A percentile compares a stretch with the other conserved stretches of the same genome.
phyloP scores from a whole-genome alignment of 2,113 vertebrate species.

The Hypanus sabinus region DNA sequence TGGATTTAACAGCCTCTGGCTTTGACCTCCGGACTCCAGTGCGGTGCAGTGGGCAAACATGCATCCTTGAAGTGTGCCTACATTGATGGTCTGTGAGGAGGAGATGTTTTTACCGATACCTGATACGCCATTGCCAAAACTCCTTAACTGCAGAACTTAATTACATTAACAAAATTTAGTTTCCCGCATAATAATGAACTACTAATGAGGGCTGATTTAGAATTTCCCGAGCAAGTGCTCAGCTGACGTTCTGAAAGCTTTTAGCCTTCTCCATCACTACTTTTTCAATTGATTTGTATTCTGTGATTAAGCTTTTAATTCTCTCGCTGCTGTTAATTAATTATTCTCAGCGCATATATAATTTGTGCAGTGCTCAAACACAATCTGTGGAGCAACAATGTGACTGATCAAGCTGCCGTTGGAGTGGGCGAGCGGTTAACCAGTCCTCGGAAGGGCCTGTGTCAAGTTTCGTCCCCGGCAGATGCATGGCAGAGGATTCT shows the following conservation, averaged over 20 bases:
- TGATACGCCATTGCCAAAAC: no score
- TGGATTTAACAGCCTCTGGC: no score
- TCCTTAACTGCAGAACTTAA: neutral
- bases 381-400: neutral
- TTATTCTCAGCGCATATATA: neutral
- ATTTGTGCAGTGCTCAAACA: neutral
- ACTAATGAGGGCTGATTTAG: neutral
- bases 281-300: neutral
- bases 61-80: no score
- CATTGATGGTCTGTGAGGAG: no score
- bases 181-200: neutral
- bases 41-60: no score
- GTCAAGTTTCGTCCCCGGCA: no score
- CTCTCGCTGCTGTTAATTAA: neutral
- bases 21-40: no score
- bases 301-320: conserved; percentile 11
- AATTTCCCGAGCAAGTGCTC: neutral
- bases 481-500: no score
- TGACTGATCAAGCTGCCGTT: neutral
- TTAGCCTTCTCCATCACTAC: neutral
- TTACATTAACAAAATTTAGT: neutral
- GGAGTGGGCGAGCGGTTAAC: neutral
- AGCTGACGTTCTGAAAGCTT: conserved; percentile 10
- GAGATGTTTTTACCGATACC: no score
- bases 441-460: no score